Conservation (phyloP, 2,888 invertebrate genomes). For the Cheilosia scutellata region DNA sequence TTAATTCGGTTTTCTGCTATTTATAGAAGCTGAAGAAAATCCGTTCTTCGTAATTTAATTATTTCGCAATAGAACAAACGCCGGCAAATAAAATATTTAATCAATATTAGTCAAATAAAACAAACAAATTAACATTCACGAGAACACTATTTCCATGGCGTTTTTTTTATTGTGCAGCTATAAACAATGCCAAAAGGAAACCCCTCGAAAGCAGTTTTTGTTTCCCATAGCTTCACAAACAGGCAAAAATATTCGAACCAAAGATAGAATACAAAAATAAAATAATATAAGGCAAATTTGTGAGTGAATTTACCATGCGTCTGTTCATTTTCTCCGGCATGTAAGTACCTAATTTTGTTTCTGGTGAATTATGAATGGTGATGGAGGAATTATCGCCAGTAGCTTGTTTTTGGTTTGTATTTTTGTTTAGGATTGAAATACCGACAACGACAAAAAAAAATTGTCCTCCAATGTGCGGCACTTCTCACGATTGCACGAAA, state of each 20-base stretch:
- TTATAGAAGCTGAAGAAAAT: conserved; percentile 11
- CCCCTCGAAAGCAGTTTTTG: background rate
- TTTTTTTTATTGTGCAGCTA: conserved; percentile 33
- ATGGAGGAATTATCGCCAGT: background rate
- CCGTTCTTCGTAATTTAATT: background rate
- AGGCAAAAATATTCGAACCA: background rate
- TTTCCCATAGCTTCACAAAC: background rate
- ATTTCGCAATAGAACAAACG: conserved; percentile 5
- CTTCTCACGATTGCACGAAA: conserved; percentile 48
- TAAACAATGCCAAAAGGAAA: conserved; percentile 50
- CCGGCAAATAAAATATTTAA: conserved; percentile 41
- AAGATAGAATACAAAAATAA: background rate
- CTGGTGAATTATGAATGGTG: background rate
- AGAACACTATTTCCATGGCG: conserved; percentile 39
- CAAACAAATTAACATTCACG: conserved; percentile 8
- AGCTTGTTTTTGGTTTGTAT: conserved; percentile 9
- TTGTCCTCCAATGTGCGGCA: conserved; percentile 9
- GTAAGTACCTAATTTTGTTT: conserved; percentile 48
- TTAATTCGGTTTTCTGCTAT: conserved; percentile 22
- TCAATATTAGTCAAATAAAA: conserved; percentile 39
- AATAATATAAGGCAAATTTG: conserved; percentile 25
- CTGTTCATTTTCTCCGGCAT: conserved; percentile 75
- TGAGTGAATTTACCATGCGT: conserved; percentile 69
- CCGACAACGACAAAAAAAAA: conserved; percentile 1
- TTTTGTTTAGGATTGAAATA: conserved; percentile 22